Evolutionary conservation across 2,888 invertebrate genomes (phyloP), one percentile per base, ranked within the genome.

Genomic region (Desoria tigrina): DNA sequence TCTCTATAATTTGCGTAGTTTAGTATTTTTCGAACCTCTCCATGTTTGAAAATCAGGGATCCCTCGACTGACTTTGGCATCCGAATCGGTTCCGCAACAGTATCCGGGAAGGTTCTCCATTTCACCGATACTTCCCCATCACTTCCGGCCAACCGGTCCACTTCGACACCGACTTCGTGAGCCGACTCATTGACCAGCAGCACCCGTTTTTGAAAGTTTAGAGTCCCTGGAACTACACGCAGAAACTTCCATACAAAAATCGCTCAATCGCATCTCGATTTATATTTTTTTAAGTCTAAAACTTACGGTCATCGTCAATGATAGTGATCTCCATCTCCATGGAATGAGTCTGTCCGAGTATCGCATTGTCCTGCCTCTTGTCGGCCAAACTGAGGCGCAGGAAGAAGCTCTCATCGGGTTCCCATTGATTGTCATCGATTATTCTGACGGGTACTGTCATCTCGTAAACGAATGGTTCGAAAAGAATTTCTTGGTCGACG

Each of bases 351-450:
- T 81, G 79, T 11, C 85, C 85, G 1, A 85, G 77, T 56, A 79
- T 56, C 7, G 32, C 1, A 74, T 73, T 26, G 72, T 73, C 6
- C 66, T 60, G 76, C 11, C 49, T 28, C 0, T 28, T 6, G 32
- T 32, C 32, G 4, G 11, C 32, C 2, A 71, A 16, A n/a, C 79
- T 79, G 63, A 86, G 75, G 74, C 84, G 83, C 27, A 85, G 81
- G 78, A 84, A 85, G 78, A 86, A 86, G 65, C 84, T 83, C 78
- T 84, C 84, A 75, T 84, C 84, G 0, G 84, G 83, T 77, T 85
- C 84, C 84, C 84, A 85, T 66, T 66, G 83, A 65, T 83, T 83
- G 73, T 84, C 85, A 65, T 84, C 82, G 9, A 85, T 79, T 64
- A 86, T 83, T 57, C 55, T 51, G 2, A 71, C 54, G 1, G 49